A percentile compares a stretch with the other conserved stretches of the same genome.
Conservation (phyloP, 2,888 invertebrate genomes). For the Cheilosia vulpina region DNA sequence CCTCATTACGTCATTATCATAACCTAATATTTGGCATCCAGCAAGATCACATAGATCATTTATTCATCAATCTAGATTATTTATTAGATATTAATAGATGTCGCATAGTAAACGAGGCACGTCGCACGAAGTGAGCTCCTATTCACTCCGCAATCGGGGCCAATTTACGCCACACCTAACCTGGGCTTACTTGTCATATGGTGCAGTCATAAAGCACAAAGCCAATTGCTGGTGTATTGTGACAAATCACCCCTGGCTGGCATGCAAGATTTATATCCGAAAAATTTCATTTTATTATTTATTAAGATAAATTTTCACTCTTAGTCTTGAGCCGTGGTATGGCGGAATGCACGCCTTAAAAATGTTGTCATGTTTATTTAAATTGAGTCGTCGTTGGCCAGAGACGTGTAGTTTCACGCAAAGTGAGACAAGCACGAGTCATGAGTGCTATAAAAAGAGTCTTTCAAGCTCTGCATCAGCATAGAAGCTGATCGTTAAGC, state of each 20-base stretch:
- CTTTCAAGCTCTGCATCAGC: background rate
- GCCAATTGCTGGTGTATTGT: conserved; percentile 63
- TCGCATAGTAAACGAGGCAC: conserved; percentile 10
- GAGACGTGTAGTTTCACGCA: conserved; percentile 34
- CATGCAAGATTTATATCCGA: conserved; percentile 64
- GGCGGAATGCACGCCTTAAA: conserved; percentile 60
- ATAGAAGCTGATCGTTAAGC: background rate
- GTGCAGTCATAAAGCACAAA: conserved; percentile 52
- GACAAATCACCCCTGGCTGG: conserved; percentile 59
- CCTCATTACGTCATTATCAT: conserved; percentile 3
- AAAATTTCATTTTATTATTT: conserved; percentile 55
- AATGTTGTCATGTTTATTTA: conserved; percentile 65
- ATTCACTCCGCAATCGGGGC: conserved; percentile 32
- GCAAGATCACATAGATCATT: conserved; percentile 44
- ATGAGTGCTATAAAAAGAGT: background rate
- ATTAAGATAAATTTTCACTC: conserved; percentile 48
- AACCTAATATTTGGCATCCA: conserved; percentile 22
- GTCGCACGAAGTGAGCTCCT: conserved; percentile 37
- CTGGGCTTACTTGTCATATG: conserved; percentile 39
- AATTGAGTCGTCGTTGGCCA: conserved; percentile 53
- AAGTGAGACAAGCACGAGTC: conserved; percentile 26
- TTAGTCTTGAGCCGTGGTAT: conserved; percentile 10
- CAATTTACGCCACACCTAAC: conserved; percentile 57
- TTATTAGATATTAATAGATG: conserved; percentile 51
- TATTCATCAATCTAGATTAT: conserved; percentile 64